These are phyloP conservation scores for Tokudaia tokunoshimensis DNA, from an alignment of 2,797 vertebrate species.

Conservation along the genomic window DNA sequence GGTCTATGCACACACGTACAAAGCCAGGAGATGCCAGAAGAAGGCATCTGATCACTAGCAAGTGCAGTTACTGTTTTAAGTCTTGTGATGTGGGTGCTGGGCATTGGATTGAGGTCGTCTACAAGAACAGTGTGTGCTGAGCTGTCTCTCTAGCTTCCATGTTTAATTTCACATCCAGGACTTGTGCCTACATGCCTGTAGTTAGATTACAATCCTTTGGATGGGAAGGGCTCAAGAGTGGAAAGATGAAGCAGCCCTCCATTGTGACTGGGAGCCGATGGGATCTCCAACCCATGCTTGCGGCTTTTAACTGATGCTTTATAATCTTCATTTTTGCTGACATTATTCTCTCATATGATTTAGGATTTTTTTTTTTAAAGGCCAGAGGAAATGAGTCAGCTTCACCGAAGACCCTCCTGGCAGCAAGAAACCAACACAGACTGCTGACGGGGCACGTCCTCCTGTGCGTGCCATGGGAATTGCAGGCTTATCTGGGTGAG, in stretches of 20 bases:
- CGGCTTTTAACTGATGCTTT: conserved; percentile 16
- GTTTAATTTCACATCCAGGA: background rate
- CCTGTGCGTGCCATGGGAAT: background rate
- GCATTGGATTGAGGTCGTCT: background rate
- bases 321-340: conserved; percentile 51
- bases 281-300: background rate
- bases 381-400: conserved; percentile 42
- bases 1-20: background rate
- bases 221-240: background rate
- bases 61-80: background rate
- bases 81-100: background rate
- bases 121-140: no score
- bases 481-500: conserved; percentile 14
- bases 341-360: conserved; percentile 26
- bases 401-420: background rate
- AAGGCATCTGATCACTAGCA: background rate
- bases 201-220: background rate
- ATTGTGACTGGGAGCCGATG: background rate
- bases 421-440: background rate
- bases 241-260: background rate
- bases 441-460: background rate
- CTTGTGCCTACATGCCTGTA: background rate
- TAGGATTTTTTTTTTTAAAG: conserved; percentile 23
- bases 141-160: background rate
- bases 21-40: background rate